These are phyloP conservation scores for Pluvianellus socialis DNA, from an alignment of 2,113 vertebrate genomes.

Conservation along the genomic window DNA sequence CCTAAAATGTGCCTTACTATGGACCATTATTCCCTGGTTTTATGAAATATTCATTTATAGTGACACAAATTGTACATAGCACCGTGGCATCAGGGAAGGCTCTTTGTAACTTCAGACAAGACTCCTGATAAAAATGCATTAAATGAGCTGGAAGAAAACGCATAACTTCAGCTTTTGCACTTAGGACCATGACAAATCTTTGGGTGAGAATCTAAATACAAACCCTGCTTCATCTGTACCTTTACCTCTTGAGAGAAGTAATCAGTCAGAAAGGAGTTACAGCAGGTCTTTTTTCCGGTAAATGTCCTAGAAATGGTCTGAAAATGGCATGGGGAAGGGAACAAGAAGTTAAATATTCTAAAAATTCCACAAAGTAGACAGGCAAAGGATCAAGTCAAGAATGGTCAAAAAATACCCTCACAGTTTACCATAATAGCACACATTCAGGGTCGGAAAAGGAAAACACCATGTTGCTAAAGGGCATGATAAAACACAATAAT, in stretches of 20 bases:
- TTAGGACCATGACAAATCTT: neutral
- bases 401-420: neutral
- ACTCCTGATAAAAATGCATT: neutral
- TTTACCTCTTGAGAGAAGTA: neutral
- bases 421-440: neutral
- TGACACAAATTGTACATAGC: neutral
- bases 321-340: neutral
- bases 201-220: neutral
- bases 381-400: neutral
- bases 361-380: neutral
- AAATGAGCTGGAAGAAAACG: neutral
- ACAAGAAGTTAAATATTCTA: neutral
- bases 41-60: neutral
- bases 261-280: neutral
- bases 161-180: neutral
- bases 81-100: neutral
- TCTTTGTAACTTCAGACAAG: neutral
- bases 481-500: neutral
- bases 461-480: rapidly evolving
- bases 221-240: neutral
- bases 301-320: neutral
- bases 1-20: neutral
- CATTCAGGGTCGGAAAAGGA: neutral
- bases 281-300: neutral
- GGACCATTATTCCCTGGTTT: neutral